Evolutionary conservation across 2,888 invertebrate species (phyloP), one percentile per base, ranked within the genome.

Genomic region (Drosophila atripex): DNA sequence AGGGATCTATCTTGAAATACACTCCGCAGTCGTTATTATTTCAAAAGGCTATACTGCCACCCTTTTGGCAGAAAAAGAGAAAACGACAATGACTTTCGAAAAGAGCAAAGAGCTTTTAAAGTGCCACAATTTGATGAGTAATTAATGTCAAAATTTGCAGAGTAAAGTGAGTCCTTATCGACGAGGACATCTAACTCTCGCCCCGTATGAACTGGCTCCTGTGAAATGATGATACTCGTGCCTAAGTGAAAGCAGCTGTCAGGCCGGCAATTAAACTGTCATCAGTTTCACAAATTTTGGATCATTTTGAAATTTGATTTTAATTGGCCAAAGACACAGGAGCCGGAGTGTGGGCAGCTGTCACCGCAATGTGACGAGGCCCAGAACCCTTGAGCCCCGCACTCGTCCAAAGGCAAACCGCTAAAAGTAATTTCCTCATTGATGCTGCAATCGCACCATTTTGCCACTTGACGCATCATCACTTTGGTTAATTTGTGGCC

Each of bases 391-490:
- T 14, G 21, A 47, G 39, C 35, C 8, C 45, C 18, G 21, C 14
- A 28, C 25, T 55, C 43, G 8, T 28, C 14, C 35, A 11, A 23
- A 16, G 23, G 23, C 70, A 73, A 84, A 84, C 84, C 84, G 77
- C 84, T 71, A 80, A 85, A 85, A 86, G 68, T 79, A 85, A 85
- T 85, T 85, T 85, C 84, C 84, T 80, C 53, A 74, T 73, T 71
- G 70, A 76, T 59, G 65, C 47, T 11, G 21, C 43, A 43, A 43
- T 84, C 86, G 69, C 80, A 73, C 75, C 80, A 82, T 71, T 74
- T 75, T 73, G 73, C 77, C 73, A 80, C 80, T 86, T 87, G 75
- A 85, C 85, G 86, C 86, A 83, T 86, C 86, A 86, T 85, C 87
- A 80, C 85, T 87, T 86, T 73, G 74, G 83, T 51, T 87, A 87